A percentile compares a stretch with the other conserved stretches of the same genome.
Conservation (phyloP, 2,888 invertebrate genomes). For the Tachina fera region DNA sequence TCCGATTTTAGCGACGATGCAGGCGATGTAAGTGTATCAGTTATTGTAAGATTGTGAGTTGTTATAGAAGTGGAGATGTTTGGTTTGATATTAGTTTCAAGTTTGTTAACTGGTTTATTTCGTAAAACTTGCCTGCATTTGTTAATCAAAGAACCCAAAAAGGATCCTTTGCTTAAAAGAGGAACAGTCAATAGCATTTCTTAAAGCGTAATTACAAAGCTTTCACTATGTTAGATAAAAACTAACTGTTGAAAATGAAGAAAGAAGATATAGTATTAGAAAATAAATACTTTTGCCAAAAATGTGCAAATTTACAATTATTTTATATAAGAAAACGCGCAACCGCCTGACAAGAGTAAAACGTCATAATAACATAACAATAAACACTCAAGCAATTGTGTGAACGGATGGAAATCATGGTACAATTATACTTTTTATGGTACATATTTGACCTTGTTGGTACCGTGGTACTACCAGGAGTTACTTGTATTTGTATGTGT, state of each 20-base stretch:
- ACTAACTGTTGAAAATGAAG: conserved; percentile 18
- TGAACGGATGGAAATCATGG: no score
- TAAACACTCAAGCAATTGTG: not conserved
- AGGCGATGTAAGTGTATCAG: conserved; percentile 47
- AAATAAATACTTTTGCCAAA: conserved; percentile 22
- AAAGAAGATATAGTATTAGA: conserved; percentile 17
- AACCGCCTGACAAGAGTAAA: conserved; percentile 39
- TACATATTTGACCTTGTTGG: no score
- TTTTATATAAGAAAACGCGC: conserved; percentile 73
- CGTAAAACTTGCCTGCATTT: conserved; percentile 80
- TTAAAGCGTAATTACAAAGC: conserved; percentile 18
- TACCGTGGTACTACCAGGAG: no score
- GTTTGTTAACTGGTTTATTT: conserved; percentile 66
- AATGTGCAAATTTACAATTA: conserved; percentile 58
- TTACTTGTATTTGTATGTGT: no score
- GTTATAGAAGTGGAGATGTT: conserved; percentile 63
- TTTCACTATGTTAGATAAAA: conserved; percentile 23
- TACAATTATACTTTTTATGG: no score
- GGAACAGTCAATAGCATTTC: conserved; percentile 77
- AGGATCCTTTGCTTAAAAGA: conserved; percentile 76
- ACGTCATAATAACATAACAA: conserved; percentile 29
- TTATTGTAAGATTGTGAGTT: conserved; percentile 33
- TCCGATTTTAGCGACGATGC: conserved; percentile 46
- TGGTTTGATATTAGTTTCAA: conserved; percentile 65
- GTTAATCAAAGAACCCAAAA: conserved; percentile 78